Evolutionary conservation across 2,113 vertebrate genomes (phyloP), one percentile per base, ranked within the genome.

Genomic region (Holacanthus passer): DNA sequence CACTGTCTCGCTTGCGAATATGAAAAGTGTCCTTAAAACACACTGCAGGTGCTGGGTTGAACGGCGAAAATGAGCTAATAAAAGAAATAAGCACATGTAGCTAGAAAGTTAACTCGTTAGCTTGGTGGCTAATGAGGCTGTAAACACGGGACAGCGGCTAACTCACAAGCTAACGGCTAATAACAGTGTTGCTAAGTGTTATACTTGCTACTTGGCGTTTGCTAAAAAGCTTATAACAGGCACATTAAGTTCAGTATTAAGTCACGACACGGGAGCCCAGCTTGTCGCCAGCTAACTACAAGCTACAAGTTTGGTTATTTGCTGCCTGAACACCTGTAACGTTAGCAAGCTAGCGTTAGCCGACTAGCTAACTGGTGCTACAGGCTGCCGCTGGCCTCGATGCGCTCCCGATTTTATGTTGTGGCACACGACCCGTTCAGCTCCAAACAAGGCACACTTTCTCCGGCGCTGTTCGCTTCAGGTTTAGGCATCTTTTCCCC

Each of bases 361-460:
- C 81, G 59, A 55, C 59, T 12, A 76, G 89, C 86, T 90, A 88
- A 62, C 84, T 53, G n/a, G 24, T 79, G 91, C 93, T 91, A 87
- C 91, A 85, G 87, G 92, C 93, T 91, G 90, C 90, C 41, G 87
- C 86, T 88, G 94, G 94, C 95, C 94, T 95, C 77, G 88, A 66
- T 84, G 85, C 87, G 81, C 86, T 89, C 83, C 77, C 87, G 90
- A 66, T 89, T 85, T 85, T 81, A 83, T 84, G 92, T 86, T 79
- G 91, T 83, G 93, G 90, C 91, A 87, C 90, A 90, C 91, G 89
- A 91, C 50, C 92, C 91, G 90, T 90, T 92, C 87, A 64, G 88
- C 82, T 88, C 93, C 89, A 48, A 90, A 91, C 83, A 90, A 91
- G 90, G 91, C 84, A 92, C 90, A 91, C 92, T 89, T 91, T 93